Percentiles rank a stretch among this genome's conserved stretches.
These are phyloP conservation scores for Sitobion miscanthi DNA, from an alignment of 1,140 invertebrate genomes.

Conservation along the genomic window DNA sequence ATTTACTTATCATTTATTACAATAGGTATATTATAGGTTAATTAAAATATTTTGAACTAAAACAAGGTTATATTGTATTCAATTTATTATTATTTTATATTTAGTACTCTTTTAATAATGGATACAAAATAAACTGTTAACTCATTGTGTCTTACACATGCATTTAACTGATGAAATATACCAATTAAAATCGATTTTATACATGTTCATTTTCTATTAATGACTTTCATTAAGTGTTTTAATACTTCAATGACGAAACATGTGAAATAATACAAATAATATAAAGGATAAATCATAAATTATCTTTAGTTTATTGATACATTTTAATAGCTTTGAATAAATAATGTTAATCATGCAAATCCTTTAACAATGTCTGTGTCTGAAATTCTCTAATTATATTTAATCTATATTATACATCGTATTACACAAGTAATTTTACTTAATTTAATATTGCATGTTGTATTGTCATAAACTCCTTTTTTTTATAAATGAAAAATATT, in stretches of 20 bases:
- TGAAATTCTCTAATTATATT: background rate
- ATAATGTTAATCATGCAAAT: conserved; percentile 14
- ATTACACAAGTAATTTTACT: background rate
- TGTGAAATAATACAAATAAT: background rate
- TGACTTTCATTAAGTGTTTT: background rate
- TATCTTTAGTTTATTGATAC: background rate
- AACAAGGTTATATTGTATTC: background rate
- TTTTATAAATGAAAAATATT: background rate
- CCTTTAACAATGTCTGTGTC: background rate
- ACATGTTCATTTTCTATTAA: background rate
- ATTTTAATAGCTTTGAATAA: background rate
- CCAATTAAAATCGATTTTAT: background rate
- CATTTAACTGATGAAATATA: background rate
- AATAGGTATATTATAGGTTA: background rate
- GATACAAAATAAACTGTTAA: background rate
- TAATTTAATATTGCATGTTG: background rate
- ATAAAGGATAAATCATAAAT: background rate
- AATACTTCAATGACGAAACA: background rate
- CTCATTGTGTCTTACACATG: background rate
- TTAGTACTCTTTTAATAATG: background rate
- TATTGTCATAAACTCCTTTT: background rate
- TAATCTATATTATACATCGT: background rate
- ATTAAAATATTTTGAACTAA: background rate
- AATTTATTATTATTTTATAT: background rate
- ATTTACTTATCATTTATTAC: background rate